phyloP scores from a whole-genome alignment of 2,888 invertebrate species.

The Papilio demoleus region DNA sequence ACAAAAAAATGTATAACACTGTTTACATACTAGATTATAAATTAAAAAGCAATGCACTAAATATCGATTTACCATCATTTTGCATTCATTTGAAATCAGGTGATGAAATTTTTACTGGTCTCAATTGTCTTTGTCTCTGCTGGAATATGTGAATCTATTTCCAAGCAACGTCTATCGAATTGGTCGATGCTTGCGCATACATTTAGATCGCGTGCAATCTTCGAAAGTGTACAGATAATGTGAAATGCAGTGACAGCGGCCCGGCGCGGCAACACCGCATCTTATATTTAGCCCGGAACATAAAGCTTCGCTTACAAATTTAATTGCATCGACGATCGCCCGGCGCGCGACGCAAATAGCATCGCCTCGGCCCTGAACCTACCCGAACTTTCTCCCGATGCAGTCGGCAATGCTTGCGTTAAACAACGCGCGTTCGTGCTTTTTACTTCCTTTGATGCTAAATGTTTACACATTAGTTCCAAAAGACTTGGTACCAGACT shows the following conservation, averaged over 20 bases:
- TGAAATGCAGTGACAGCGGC: slow-evolving; percentile 52
- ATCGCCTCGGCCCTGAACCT: slow-evolving; percentile 79
- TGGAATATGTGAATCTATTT: too few relatives aligned
- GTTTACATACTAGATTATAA: neutral
- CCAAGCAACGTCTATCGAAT: slow-evolving; percentile 36
- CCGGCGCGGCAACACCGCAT: slow-evolving; percentile 65
- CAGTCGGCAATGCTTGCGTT: slow-evolving; percentile 36
- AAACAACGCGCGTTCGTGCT: slow-evolving; percentile 6
- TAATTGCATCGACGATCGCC: slow-evolving; percentile 82
- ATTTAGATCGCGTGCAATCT: slow-evolving; percentile 48
- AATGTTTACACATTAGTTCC: neutral
- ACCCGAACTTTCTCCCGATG: slow-evolving; percentile 72
- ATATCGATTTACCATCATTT: neutral
- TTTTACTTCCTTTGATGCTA: slow-evolving; percentile 24
- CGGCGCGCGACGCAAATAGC: slow-evolving; percentile 78
- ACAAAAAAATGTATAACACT: neutral
- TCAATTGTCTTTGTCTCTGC: neutral
- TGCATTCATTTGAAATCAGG: neutral
- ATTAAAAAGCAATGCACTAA: neutral
- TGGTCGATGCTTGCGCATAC: slow-evolving; percentile 44
- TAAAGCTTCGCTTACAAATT: slow-evolving; percentile 80
- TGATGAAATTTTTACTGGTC: neutral
- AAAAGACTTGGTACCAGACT: neutral
- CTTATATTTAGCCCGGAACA: slow-evolving; percentile 75
- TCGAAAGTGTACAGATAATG: slow-evolving; percentile 46